phyloP scores from a whole-genome alignment of 2,113 vertebrate species.

The Elachura formosa region DNA sequence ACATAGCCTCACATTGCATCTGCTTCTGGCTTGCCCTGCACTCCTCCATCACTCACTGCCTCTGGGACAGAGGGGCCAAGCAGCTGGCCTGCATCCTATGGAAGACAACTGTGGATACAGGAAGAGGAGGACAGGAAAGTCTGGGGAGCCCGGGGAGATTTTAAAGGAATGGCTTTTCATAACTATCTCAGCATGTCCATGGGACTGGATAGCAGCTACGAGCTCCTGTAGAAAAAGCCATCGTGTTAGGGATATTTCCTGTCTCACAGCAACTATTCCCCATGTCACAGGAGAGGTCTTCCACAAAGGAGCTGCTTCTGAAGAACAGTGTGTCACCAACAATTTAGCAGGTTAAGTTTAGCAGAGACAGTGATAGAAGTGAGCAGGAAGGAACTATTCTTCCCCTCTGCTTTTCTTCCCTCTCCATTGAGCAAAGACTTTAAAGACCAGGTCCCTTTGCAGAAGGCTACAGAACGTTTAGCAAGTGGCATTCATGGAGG shows the following conservation, averaged over 20 bases:
- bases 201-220: not conserved
- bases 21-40: not conserved
- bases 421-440: slow-evolving; percentile 22
- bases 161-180: not conserved
- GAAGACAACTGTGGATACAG: not conserved
- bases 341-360: not conserved
- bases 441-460: slow-evolving; percentile 20
- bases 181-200: not conserved
- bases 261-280: not conserved
- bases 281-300: not conserved
- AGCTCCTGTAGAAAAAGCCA: not conserved
- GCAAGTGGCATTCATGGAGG: slow-evolving; percentile 22
- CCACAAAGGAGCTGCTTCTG: slow-evolving; percentile 48
- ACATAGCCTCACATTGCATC: not conserved
- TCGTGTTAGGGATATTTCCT: not conserved
- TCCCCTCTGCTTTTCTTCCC: slow-evolving; percentile 45
- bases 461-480: slow-evolving; percentile 33
- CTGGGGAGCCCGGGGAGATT: not conserved
- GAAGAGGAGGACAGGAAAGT: not conserved
- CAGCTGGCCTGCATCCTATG: not conserved
- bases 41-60: not conserved
- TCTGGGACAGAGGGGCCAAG: not conserved
- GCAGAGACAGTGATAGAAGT: slow-evolving; percentile 30
- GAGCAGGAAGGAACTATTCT: slow-evolving; percentile 40
- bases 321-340: slow-evolving; percentile 11